phyloP scores from a whole-genome alignment of 1,140 invertebrate genomes.

The Adoxophyes honmai region DNA sequence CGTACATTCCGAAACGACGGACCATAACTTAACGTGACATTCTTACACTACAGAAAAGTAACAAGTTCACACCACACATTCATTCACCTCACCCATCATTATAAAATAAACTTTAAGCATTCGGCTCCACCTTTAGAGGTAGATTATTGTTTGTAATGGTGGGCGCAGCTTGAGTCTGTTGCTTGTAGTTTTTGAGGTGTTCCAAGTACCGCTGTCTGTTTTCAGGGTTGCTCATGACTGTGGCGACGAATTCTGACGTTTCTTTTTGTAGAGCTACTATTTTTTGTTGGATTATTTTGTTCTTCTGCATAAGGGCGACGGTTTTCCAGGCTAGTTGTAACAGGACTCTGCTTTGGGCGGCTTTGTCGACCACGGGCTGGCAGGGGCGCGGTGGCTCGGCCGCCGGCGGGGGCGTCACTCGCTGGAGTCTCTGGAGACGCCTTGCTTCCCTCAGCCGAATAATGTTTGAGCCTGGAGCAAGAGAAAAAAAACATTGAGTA shows the following conservation, averaged over 20 bases:
- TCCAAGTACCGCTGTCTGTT: conserved; percentile 52
- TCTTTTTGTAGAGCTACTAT: conserved; percentile 64
- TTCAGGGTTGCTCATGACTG: conserved; percentile 59
- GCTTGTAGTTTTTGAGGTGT: conserved; percentile 38
- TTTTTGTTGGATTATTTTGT: conserved; percentile 64
- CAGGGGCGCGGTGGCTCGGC: conserved; percentile 23
- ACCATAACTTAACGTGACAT: too few relatives aligned
- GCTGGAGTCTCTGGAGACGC: conserved; percentile 48
- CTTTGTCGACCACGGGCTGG: conserved; percentile 32
- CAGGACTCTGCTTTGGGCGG: conserved; percentile 57
- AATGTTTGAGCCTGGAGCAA: conserved; percentile 57
- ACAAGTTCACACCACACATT: neutral
- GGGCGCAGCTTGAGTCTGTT: conserved; percentile 25
- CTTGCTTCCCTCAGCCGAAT: conserved; percentile 54
- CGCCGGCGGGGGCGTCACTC: conserved; percentile 32
- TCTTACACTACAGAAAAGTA: neutral
- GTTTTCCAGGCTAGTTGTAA: conserved; percentile 64
- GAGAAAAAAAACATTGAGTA: conserved; percentile 15
- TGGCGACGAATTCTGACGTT: conserved; percentile 57
- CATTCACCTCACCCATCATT: neutral
- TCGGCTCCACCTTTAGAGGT: conserved; percentile 44
- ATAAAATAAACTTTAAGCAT: neutral
- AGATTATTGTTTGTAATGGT: conserved; percentile 8
- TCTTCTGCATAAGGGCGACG: conserved; percentile 63
- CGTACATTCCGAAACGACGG: too few relatives aligned